Evolutionary conservation across 2,113 vertebrate species (phyloP).

Genomic region (Scytalopus superciliaris): DNA sequence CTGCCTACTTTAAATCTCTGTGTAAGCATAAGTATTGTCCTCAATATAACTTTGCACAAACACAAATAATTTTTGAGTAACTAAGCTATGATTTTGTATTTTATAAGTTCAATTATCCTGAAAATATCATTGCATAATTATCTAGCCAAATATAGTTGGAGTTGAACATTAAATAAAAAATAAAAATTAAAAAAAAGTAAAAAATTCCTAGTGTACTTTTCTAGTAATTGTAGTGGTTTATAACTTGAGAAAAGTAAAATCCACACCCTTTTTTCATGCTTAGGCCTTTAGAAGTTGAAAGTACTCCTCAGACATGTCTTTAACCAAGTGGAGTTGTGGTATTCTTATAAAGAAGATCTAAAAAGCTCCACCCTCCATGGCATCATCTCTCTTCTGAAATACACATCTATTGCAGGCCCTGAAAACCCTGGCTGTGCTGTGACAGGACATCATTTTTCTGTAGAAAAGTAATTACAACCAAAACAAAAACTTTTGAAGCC

Average conservation of each 20-base stretch:
- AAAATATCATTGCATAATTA: background rate
- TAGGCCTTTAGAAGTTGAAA: background rate
- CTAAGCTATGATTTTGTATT: background rate
- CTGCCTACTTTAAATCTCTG: background rate
- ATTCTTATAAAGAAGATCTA: background rate
- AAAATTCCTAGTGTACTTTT: background rate
- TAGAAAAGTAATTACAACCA: background rate
- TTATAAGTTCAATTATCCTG: background rate
- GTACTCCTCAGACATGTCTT: background rate
- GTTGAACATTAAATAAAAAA: background rate
- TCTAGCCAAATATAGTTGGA: background rate
- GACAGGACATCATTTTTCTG: background rate
- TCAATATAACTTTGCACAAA: background rate
- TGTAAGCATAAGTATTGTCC: background rate
- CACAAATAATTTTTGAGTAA: background rate
- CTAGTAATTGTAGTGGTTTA: background rate
- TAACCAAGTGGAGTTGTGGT: background rate
- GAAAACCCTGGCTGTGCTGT: rapidly evolving
- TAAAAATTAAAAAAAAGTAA: background rate
- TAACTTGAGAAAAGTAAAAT: background rate
- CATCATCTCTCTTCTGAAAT: background rate
- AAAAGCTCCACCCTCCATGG: background rate
- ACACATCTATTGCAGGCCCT: background rate
- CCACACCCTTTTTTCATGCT: background rate
- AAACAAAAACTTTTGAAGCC: background rate